phyloP scores from a whole-genome alignment of 1,140 invertebrate genomes.

The Bombus confusus region DNA sequence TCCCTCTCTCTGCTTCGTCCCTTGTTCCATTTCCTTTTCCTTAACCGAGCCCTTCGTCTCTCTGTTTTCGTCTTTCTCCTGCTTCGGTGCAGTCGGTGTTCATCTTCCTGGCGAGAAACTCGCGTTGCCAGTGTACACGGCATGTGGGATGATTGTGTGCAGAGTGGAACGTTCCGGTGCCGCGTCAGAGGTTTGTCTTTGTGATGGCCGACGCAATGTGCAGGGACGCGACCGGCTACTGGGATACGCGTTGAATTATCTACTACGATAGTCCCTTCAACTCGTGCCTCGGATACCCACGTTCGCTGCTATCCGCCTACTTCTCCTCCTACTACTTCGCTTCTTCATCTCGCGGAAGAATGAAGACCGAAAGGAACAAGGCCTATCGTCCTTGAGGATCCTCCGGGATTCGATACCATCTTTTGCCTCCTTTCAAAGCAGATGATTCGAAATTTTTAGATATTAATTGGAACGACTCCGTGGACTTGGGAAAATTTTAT shows the following conservation, averaged over 20 bases:
- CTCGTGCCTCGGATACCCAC: conserved; percentile 67
- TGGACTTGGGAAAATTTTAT: no score
- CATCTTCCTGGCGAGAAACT: conserved; percentile 17
- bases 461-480: neutral
- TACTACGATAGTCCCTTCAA: conserved; percentile 77
- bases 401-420: conserved; percentile 38
- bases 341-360: conserved; percentile 46
- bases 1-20: conserved; percentile 40
- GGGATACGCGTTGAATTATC: conserved; percentile 82
- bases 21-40: conserved; percentile 17
- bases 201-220: conserved; percentile 78
- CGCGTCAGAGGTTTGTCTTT: conserved; percentile 81
- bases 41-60: neutral
- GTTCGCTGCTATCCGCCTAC: conserved; percentile 59
- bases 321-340: conserved; percentile 54
- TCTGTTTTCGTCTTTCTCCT: neutral
- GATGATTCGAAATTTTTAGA: neutral
- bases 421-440: conserved; percentile 36
- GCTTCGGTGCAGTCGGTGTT: no score
- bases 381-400: conserved; percentile 43
- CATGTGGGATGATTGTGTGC: conserved; percentile 79
- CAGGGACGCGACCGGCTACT: conserved; percentile 77
- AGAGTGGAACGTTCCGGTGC: conserved; percentile 75
- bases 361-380: conserved; percentile 16
- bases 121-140: conserved; percentile 45